Percentiles rank a stretch among this genome's conserved stretches.
Conservation (phyloP, 2,113 vertebrate species). For the Aspidoscelis tigris region DNA sequence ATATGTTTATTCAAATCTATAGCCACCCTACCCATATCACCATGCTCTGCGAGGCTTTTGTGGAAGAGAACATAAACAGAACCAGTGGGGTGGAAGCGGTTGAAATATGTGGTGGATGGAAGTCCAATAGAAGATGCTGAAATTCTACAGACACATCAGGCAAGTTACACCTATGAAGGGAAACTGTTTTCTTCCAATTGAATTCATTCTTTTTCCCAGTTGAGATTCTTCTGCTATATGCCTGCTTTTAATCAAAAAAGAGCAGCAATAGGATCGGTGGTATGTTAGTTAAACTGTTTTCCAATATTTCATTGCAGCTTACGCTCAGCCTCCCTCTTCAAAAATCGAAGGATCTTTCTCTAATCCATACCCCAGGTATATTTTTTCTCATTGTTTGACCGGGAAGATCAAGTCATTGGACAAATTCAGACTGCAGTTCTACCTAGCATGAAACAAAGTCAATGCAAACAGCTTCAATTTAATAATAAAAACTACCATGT, state of each 20-base stretch:
- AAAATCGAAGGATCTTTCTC: background rate
- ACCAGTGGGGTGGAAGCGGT: background rate
- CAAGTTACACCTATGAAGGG: background rate
- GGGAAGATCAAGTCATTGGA: background rate
- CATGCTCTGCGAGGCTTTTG: background rate
- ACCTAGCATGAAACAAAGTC: background rate
- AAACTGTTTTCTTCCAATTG: background rate
- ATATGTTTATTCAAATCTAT: too few species aligned
- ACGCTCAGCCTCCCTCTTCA: background rate
- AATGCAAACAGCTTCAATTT: background rate
- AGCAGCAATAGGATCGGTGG: background rate
- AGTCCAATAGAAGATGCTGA: background rate
- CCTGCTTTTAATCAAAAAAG: background rate
- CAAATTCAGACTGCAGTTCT: background rate
- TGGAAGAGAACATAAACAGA: background rate
- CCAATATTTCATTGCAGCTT: background rate
- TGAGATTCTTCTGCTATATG: background rate
- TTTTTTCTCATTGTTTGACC: background rate
- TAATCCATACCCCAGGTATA: background rate
- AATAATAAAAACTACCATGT: background rate
- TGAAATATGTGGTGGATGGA: too few species aligned
- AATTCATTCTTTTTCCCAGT: background rate
- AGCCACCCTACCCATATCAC: background rate
- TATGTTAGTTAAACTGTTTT: background rate
- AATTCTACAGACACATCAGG: background rate